A percentile compares a stretch with the other conserved stretches of the same genome.
These are phyloP conservation scores for Bubalus kerabau DNA, from an alignment of 2,113 vertebrate genomes.

Conservation along the genomic window DNA sequence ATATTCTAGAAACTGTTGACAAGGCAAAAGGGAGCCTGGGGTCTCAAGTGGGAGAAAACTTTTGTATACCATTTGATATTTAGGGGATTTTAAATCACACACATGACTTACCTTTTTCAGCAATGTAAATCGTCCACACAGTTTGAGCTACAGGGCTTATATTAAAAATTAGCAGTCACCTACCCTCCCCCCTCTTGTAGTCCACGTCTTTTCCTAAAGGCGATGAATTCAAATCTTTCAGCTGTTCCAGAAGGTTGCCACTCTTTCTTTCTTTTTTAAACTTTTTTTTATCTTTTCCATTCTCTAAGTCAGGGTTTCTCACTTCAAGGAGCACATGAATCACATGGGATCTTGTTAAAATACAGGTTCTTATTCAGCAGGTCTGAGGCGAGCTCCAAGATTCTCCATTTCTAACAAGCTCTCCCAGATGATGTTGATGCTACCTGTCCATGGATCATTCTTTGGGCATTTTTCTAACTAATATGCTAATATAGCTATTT, in stretches of 20 bases:
- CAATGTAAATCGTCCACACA: not conserved
- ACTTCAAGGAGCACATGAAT: not conserved
- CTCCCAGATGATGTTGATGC: not conserved
- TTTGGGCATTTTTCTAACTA: not conserved
- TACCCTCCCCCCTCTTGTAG: not conserved
- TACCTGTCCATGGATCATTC: not conserved
- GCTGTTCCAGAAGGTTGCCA: not conserved
- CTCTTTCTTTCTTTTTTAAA: not conserved
- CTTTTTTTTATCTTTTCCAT: not conserved
- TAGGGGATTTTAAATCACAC: not conserved
- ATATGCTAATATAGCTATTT: not conserved
- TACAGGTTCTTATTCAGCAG: not conserved
- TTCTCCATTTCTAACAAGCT: not conserved
- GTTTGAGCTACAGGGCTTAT: not conserved
- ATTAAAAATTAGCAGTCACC: not conserved
- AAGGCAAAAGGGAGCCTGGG: not conserved
- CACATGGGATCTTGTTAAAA: not conserved
- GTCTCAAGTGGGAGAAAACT: not conserved
- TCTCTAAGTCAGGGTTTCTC: not conserved
- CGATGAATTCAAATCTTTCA: not conserved
- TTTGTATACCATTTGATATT: not conserved
- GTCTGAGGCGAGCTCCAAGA: not conserved
- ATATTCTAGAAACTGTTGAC: not conserved
- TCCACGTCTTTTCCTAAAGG: not conserved
- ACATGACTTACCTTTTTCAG: not conserved